Conservation (phyloP, 2,888 invertebrate species). For the Exocentrus adspersus region DNA sequence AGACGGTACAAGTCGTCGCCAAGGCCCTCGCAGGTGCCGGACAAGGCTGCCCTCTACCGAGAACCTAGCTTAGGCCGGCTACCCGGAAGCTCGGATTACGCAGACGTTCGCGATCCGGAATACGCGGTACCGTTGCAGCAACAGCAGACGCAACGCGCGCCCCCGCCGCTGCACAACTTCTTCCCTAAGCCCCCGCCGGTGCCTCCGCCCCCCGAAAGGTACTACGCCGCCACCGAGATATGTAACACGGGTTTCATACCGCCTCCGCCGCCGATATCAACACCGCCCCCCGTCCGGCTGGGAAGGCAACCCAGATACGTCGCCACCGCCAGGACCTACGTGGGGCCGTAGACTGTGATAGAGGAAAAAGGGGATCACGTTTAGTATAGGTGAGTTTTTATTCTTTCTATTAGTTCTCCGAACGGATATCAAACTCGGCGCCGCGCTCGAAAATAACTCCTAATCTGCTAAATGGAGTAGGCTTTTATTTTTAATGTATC, state of each 20-base stretch:
- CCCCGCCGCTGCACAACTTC: constrained; percentile 68
- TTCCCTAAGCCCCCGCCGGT: constrained; percentile 72
- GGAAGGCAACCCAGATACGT: constrained; percentile 63
- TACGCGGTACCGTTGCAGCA: constrained; percentile 72
- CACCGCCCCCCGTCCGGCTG: constrained; percentile 62
- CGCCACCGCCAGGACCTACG: constrained; percentile 56
- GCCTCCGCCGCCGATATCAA: constrained; percentile 61
- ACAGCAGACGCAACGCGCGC: constrained; percentile 64
- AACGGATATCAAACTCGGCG: constrained; percentile 4
- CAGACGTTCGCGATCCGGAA: constrained; percentile 69
- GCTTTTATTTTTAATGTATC: constrained; percentile 18
- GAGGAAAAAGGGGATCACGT: constrained; percentile 21
- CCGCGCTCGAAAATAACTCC: background rate
- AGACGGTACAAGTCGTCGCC: constrained; percentile 58
- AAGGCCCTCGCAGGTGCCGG: constrained; percentile 56
- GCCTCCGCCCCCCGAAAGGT: constrained; percentile 76
- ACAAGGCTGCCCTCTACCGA: constrained; percentile 61
- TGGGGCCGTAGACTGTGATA: constrained; percentile 63
- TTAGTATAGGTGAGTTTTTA: constrained; percentile 35
- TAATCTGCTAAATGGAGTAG: constrained; percentile 14
- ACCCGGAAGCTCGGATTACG: constrained; percentile 57
- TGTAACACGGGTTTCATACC: constrained; percentile 64
- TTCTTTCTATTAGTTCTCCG: no score
- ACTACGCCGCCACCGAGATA: constrained; percentile 78
- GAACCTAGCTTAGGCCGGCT: constrained; percentile 58